A percentile compares a stretch with the other conserved stretches of the same genome.
phyloP scores from a whole-genome alignment of 2,113 vertebrate genomes.

The Nyctereutes procyonoides region DNA sequence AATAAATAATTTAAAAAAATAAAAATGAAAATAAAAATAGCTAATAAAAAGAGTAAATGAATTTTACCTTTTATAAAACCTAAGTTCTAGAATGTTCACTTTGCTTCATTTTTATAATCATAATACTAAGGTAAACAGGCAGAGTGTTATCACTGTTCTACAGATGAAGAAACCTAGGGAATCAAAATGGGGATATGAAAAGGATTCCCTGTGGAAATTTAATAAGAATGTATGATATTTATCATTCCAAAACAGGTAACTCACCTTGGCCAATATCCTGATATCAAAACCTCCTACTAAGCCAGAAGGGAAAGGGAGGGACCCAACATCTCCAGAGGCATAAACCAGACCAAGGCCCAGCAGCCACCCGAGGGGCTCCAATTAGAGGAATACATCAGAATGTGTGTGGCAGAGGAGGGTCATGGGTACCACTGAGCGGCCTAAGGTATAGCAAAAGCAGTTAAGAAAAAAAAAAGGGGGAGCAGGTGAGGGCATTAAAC shows the following conservation, averaged over 20 bases:
- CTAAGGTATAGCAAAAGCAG: background rate
- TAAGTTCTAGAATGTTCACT: background rate
- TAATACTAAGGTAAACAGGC: background rate
- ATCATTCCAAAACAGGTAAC: background rate
- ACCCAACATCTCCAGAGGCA: background rate
- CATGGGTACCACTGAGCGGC: background rate
- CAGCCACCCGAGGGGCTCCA: background rate
- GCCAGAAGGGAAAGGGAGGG: background rate
- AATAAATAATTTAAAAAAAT: too few relatives aligned
- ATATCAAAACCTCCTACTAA: background rate
- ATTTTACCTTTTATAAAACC: conserved; percentile 17
- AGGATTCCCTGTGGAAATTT: conserved; percentile 19
- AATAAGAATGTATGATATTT: conserved; percentile 4
- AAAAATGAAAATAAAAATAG: too few relatives aligned
- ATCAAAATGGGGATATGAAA: background rate
- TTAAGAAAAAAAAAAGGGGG: background rate
- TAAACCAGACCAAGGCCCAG: background rate
- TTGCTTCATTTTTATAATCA: conserved; percentile 38
- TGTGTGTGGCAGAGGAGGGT: background rate
- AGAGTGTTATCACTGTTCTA: background rate
- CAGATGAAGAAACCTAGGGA: background rate
- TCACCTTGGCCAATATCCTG: background rate
- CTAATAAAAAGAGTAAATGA: background rate
- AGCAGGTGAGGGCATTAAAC: background rate
- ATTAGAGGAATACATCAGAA: background rate